phyloP scores from a whole-genome alignment of 2,888 invertebrate genomes.

The Leucozona laternaria region DNA sequence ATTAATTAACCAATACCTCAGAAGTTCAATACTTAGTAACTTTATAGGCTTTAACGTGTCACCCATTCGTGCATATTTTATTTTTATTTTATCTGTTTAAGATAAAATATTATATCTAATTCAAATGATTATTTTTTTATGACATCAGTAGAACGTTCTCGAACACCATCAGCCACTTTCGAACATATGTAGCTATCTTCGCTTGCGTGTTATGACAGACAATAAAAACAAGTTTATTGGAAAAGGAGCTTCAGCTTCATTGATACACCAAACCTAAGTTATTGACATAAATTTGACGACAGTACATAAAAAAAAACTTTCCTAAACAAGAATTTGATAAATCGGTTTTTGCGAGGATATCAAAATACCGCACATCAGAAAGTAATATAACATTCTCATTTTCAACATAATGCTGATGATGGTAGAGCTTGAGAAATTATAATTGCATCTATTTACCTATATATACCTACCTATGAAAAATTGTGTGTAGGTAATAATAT shows the following conservation, averaged over 20 bases:
- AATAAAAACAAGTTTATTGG: background rate
- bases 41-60: background rate
- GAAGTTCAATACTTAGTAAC: background rate
- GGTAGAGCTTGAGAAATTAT: background rate
- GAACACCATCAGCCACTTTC: too few species aligned
- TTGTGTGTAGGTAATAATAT: background rate
- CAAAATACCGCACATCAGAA: background rate
- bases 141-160: background rate
- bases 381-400: background rate
- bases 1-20: too few species aligned
- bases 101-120: background rate
- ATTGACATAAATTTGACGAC: background rate
- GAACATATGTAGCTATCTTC: background rate
- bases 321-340: background rate
- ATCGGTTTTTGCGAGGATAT: background rate
- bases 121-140: background rate
- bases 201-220: background rate
- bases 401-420: background rate
- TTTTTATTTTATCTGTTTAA: background rate
- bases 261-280: background rate
- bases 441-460: too few species aligned
- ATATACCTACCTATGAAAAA: background rate
- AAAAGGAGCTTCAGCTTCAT: background rate
- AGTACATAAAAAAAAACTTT: background rate
- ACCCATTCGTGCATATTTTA: background rate